A percentile compares a stretch with the other conserved stretches of the same genome.
These are phyloP conservation scores for Parthenolecanium corni DNA, from an alignment of 2,888 invertebrate genomes.

Conservation along the genomic window DNA sequence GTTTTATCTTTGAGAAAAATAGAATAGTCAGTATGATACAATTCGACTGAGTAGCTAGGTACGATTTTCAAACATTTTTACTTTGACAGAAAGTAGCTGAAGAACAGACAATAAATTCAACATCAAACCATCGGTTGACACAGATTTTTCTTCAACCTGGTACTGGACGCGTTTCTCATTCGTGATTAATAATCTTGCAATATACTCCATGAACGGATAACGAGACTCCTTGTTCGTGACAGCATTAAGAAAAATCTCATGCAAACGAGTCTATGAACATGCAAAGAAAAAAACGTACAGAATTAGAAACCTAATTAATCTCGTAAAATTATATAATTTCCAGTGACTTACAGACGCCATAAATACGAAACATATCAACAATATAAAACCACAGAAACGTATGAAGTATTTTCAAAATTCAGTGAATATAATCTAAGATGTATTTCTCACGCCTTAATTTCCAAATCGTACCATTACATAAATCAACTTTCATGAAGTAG, in stretches of 20 bases:
- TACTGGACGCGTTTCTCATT: conserved; percentile 84
- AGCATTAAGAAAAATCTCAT: conserved; percentile 70
- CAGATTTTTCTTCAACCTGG: conserved; percentile 72
- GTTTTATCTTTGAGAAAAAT: conserved; percentile 47
- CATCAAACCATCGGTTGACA: conserved; percentile 92
- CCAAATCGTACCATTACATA: no score
- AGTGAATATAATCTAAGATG: no score
- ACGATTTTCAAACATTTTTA: not conserved
- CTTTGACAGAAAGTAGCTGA: conserved; percentile 74
- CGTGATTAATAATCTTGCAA: conserved; percentile 60
- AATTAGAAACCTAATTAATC: no score
- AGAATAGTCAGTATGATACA: not conserved
- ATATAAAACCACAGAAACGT: no score
- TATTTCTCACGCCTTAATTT: no score
- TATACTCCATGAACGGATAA: conserved; percentile 63
- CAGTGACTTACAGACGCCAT: no score
- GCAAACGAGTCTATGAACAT: conserved; percentile 50
- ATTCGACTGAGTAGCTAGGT: not conserved
- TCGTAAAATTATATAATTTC: no score
- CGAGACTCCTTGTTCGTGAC: conserved; percentile 71
- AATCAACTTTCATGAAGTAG: no score
- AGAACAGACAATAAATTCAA: conserved; percentile 82
- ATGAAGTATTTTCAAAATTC: no score
- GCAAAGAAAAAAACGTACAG: conserved; percentile 17
- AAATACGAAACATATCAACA: no score